Evolutionary conservation across 1,140 invertebrate genomes (phyloP).

Genomic region (Oryctes rhinoceros): DNA sequence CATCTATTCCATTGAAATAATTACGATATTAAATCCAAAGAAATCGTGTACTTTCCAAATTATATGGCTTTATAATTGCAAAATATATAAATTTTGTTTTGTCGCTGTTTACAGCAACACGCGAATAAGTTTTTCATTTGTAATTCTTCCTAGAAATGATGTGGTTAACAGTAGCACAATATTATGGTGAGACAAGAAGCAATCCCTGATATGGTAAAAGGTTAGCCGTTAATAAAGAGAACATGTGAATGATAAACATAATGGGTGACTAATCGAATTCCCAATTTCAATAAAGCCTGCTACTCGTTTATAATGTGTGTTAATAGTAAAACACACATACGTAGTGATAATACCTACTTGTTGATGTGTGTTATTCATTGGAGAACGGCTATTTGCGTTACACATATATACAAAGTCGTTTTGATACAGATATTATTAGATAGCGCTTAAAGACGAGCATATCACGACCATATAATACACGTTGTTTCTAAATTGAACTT

Average conservation of each 20-base stretch:
- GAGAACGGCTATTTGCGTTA: neutral
- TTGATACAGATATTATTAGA: neutral
- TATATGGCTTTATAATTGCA: neutral
- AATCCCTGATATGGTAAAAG: neutral
- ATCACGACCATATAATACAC: neutral
- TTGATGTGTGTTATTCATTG: neutral
- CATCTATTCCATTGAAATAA: neutral
- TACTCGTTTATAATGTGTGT: neutral
- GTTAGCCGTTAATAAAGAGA: neutral
- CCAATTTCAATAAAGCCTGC: neutral
- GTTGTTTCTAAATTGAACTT: conserved; percentile 26
- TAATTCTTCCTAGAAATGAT: neutral
- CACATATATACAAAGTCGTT: neutral
- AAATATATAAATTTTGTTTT: conserved; percentile 10
- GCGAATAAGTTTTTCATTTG: neutral
- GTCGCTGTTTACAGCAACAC: neutral
- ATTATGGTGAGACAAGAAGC: neutral
- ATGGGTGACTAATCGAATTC: conserved; percentile 4
- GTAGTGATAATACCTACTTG: neutral
- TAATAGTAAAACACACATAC: neutral
- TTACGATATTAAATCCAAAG: neutral
- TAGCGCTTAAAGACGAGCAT: conserved; percentile 7
- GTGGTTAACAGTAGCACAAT: neutral
- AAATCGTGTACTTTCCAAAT: neutral
- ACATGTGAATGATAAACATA: neutral